Conservation (phyloP, 2,888 invertebrate genomes). For the Mylabris sibirica region DNA sequence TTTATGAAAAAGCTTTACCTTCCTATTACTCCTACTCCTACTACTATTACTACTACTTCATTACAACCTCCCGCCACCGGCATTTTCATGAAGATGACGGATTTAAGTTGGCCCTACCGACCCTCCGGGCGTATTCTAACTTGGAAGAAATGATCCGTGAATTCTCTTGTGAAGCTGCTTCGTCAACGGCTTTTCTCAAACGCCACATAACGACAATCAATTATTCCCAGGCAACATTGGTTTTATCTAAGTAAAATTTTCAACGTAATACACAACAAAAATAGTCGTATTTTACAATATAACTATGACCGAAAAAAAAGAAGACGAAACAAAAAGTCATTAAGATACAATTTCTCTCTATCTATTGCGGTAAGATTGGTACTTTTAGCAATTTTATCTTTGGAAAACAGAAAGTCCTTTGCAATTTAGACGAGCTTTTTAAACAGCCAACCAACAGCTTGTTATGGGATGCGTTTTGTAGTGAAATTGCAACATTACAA, state of each 20-base stretch:
- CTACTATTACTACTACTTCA: slow-evolving; percentile 38
- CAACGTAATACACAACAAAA: background rate
- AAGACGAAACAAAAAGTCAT: background rate
- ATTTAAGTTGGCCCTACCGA: slow-evolving; percentile 28
- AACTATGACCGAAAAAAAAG: background rate
- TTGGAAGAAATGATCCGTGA: slow-evolving; percentile 50
- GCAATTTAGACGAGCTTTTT: slow-evolving; percentile 2
- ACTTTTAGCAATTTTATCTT: background rate
- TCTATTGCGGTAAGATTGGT: background rate
- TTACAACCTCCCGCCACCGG: slow-evolving; percentile 34
- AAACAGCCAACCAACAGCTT: background rate
- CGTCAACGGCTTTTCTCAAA: slow-evolving; percentile 10
- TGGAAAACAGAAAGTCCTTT: background rate
- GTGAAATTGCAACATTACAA: slow-evolving; percentile 7
- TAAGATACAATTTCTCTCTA: background rate
- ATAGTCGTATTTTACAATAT: too few relatives aligned
- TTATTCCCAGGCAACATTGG: slow-evolving; percentile 1
- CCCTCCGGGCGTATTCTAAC: slow-evolving; percentile 44
- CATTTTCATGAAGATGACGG: slow-evolving; percentile 33
- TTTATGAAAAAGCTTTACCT: slow-evolving; percentile 38
- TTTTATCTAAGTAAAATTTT: slow-evolving; percentile 2
- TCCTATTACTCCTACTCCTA: slow-evolving; percentile 31
- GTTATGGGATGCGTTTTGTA: slow-evolving; percentile 4
- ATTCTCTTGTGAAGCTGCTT: slow-evolving; percentile 31
- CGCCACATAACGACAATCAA: slow-evolving; percentile 10